These are phyloP conservation scores for Ptiloglossa arizonensis DNA, from an alignment of 1,140 invertebrate species.

Conservation along the genomic window DNA sequence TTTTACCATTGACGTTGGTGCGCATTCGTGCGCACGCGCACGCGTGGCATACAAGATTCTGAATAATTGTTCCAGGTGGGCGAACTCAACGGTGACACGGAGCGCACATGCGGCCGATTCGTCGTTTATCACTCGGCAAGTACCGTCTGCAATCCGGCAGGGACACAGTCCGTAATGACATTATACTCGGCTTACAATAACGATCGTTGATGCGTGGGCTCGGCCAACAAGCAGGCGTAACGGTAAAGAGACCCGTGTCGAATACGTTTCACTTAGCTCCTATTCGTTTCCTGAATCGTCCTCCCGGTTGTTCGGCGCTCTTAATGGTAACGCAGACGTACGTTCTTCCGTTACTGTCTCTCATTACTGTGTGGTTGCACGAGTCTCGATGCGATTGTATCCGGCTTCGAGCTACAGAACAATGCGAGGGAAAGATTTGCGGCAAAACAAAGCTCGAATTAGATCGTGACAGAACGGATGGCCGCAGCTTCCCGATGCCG, in stretches of 20 bases:
- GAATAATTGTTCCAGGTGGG: slow-evolving; percentile 54
- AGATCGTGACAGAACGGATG: slow-evolving; percentile 3
- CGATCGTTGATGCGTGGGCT: slow-evolving; percentile 68
- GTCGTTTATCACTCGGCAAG: slow-evolving; percentile 61
- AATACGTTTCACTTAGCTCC: slow-evolving; percentile 63
- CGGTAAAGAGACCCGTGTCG: slow-evolving; percentile 63
- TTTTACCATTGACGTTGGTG: no score
- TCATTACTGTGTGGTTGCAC: not conserved
- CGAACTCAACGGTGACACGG: slow-evolving; percentile 25
- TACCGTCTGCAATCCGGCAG: slow-evolving; percentile 47
- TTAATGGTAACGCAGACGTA: slow-evolving; percentile 51
- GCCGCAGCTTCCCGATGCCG: not conserved
- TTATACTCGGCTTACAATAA: slow-evolving; percentile 68
- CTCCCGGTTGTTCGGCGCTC: slow-evolving; percentile 11
- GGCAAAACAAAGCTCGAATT: not conserved
- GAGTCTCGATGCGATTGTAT: not conserved
- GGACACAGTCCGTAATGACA: slow-evolving; percentile 63
- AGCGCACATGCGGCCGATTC: slow-evolving; percentile 30
- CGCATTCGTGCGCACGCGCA: not conserved
- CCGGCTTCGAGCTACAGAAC: not conserved
- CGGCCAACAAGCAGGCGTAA: slow-evolving; percentile 54
- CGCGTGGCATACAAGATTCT: not conserved
- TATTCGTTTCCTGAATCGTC: slow-evolving; percentile 59
- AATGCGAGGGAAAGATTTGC: slow-evolving; percentile 4
- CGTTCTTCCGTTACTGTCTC: slow-evolving; percentile 17